Base-by-base conservation (phyloP, 2,797 vertebrate species). In the Bradypodion pumilum region DNA sequence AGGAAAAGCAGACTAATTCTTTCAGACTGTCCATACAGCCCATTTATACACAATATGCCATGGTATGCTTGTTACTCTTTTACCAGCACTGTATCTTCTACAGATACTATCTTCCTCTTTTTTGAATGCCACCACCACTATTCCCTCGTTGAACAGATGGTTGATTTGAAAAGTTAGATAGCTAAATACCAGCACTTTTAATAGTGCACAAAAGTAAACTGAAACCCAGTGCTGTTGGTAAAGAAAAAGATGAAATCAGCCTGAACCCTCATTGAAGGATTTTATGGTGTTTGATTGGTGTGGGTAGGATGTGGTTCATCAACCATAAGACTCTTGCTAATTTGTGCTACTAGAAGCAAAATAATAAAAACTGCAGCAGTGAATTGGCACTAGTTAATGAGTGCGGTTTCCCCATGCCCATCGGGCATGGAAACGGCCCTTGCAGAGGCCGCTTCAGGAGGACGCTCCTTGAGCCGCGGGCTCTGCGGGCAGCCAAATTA, bases 1-100 rank as follows among this genome's bases (percentile, higher is more conserved):
- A 78, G 70, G 74, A 88, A 88, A 87, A 85, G 89, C 13, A n/a
- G 65, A 13, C 35, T 13, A 74, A 40, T 5, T 60, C 63, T 32
- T 46, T 32, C 19, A 12, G 25, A 29, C 46, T 32, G 83, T 16
- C 80, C 63, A 42, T 10, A 40, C n/a, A 16, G 16, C 25, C 23
- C 21, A 9, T 29, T 73, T 81, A 15, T 74, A 70, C 40, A 40
- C 13, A 44, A 49, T 46, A 12, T 35, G 15, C n/a, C n/a, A n/a
- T 42, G 19, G n/a, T 21, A 56, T 56, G 56, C 35, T 35, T 49
- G 29, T 27, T 66, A 10, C n/a, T 79, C 16, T 13, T 25, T 68
- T 5, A 2, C 37, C 16, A 19, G 40, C 42, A 10, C 59, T 29
- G 27, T 4, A 3, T 27, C 25, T 77, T 76, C 27, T 40, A 29